Conservation (phyloP, 2,113 vertebrate genomes). For the Xiphophorus hellerii region DNA sequence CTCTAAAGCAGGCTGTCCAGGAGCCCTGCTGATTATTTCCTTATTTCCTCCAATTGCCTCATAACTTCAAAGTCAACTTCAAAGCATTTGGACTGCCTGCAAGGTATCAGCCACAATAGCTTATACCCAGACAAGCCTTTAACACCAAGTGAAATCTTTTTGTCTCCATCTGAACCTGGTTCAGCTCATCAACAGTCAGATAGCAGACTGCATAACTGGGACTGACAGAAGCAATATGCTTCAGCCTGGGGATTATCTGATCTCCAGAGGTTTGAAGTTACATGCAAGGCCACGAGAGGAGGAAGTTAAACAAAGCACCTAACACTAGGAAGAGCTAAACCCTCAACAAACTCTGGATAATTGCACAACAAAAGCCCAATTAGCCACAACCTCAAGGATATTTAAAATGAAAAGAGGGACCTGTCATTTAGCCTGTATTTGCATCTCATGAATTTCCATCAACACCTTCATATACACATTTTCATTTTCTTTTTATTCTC, state of each 20-base stretch:
- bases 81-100: conserved; percentile 40
- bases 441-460: conserved; percentile 81
- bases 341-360: conserved; percentile 78
- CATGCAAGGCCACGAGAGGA: conserved; percentile 55
- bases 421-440: conserved; percentile 76
- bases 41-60: conserved; percentile 65
- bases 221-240: conserved; percentile 75
- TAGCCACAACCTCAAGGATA: conserved; percentile 73
- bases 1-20: conserved; percentile 57
- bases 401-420: conserved; percentile 73
- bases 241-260: conserved; percentile 71
- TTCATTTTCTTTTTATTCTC: conserved; percentile 66
- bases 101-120: conserved; percentile 10
- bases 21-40: conserved; percentile 54
- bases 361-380: conserved; percentile 84
- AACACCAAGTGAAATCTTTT: conserved; percentile 25
- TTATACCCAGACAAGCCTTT: conserved; percentile 28
- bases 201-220: conserved; percentile 42
- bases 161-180: conserved; percentile 20
- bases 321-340: conserved; percentile 62
- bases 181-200: conserved; percentile 28
- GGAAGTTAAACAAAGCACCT: conserved; percentile 79
- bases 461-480: conserved; percentile 50
- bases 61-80: conserved; percentile 64
- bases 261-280: conserved; percentile 69